These are phyloP conservation scores for Acinonyx jubatus DNA, from an alignment of 2,113 vertebrate genomes.

Conservation along the genomic window DNA sequence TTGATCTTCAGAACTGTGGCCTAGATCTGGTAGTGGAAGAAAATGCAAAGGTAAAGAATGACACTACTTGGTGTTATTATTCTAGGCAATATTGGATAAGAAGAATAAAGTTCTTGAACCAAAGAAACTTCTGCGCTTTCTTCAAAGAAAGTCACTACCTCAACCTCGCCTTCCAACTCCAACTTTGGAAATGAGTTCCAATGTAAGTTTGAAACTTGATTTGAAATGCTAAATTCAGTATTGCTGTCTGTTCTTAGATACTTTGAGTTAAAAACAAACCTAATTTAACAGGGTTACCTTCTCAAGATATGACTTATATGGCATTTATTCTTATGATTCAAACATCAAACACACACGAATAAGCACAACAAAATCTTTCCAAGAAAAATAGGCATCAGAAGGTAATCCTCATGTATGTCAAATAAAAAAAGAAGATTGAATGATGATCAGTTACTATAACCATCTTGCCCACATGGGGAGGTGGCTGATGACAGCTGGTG, in stretches of 20 bases:
- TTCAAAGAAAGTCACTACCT: slow-evolving; percentile 85
- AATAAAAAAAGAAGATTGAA: neutral
- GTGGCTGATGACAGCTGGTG: neutral
- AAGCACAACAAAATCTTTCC: neutral
- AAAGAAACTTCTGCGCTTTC: slow-evolving; percentile 83
- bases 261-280: slow-evolving; percentile 5
- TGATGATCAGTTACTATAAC: neutral
- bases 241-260: neutral
- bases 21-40: neutral
- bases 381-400: slow-evolving; percentile 6
- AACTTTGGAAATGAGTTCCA: slow-evolving; percentile 84
- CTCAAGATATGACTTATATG: neutral
- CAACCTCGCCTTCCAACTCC: slow-evolving; percentile 88
- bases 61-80: slow-evolving; percentile 36
- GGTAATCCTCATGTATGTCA: neutral
- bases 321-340: slow-evolving; percentile 39
- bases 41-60: slow-evolving; percentile 3
- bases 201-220: slow-evolving; percentile 83
- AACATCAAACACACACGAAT: neutral
- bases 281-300: neutral
- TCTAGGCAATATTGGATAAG: slow-evolving; percentile 87
- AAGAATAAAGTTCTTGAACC: slow-evolving; percentile 75
- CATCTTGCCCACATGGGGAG: neutral
- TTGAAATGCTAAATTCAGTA: slow-evolving; percentile 13
- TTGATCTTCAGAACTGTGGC: neutral